Conservation (phyloP, 1,140 invertebrate genomes). For the Micrasema longulum region DNA sequence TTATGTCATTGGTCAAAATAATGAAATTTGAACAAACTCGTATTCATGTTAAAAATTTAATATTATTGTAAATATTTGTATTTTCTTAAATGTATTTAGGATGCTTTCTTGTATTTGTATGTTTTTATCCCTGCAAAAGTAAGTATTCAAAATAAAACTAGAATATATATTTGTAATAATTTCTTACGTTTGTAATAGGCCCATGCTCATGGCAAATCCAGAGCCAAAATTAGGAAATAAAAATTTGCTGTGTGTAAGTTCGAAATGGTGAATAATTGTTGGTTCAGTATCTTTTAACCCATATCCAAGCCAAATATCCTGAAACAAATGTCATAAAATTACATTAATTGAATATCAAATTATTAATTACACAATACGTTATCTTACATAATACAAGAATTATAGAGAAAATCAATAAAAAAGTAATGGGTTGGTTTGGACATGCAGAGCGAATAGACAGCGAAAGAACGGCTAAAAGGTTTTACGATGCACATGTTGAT, state of each 20-base stretch:
- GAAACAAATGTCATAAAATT: not conserved
- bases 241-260: slow-evolving; percentile 72
- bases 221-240: slow-evolving; percentile 84
- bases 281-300: slow-evolving; percentile 80
- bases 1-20: too few relatives aligned
- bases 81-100: too few relatives aligned
- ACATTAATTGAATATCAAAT: not conserved
- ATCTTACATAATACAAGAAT: too few relatives aligned
- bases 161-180: not conserved
- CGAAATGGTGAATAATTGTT: slow-evolving; percentile 92
- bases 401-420: too few relatives aligned
- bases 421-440: not conserved
- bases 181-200: slow-evolving; percentile 75
- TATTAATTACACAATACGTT: too few relatives aligned
- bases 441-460: too few relatives aligned
- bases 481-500: too few relatives aligned
- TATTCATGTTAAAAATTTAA: too few relatives aligned
- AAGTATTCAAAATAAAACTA: not conserved
- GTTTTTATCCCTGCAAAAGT: not conserved
- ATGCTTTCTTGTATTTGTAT: not conserved
- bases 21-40: too few relatives aligned
- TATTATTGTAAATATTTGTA: too few relatives aligned
- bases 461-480: too few relatives aligned
- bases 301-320: slow-evolving; percentile 73
- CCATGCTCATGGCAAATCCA: slow-evolving; percentile 80